Evolutionary conservation across 2,888 invertebrate species (phyloP), one percentile per base, ranked within the genome.

Genomic region (Caenorhabditis panamensis): DNA sequence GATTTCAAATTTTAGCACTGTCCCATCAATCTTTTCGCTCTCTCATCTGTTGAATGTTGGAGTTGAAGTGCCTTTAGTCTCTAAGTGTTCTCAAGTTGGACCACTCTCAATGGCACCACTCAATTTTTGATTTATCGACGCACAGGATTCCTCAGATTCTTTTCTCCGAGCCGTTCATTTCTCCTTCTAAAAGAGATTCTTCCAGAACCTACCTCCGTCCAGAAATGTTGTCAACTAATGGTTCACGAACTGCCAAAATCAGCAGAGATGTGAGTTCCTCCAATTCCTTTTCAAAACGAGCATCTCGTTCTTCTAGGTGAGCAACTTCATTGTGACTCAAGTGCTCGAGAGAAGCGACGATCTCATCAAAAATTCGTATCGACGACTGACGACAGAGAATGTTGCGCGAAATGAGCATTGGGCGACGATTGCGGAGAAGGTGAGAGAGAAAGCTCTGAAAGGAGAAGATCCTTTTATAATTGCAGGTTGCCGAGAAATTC

Each of bases 311-410:
- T n/a, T 31, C 31, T 31, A 79, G 75, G 73, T 83, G 8, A 83
- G 83, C 59, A 81, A 83, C 51, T 82, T 71, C 58, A 82, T 83
- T 13, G 69, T 83, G n/a, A 72, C 64, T 8, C 69, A 58, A 54
- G 83, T 83, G 9, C 64, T 83, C 13, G 77, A 81, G n/a, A 54
- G 79, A 49, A 82, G 79, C 47, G 79, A 83, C 67, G 77, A 71
- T 24, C 59, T 80, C 44, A 76, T 80, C 49, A 69, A 62, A 24
- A 80, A 80, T 31, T 80, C 80, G 24, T 80, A 80, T 56, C 49
- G 80, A n/a, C 58, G 80, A 11, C 51, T 80, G 13, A 76, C 80
- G 9, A 66, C 71, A 0, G 80, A 80, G 54, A 80, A 80, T 51
- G 71, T 66, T 5, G 66, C 75, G 1, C 26, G 80, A 47, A 80